Evolutionary conservation across 2,888 invertebrate genomes (phyloP).

Genomic region (Thysanoteuthis rhombus): DNA sequence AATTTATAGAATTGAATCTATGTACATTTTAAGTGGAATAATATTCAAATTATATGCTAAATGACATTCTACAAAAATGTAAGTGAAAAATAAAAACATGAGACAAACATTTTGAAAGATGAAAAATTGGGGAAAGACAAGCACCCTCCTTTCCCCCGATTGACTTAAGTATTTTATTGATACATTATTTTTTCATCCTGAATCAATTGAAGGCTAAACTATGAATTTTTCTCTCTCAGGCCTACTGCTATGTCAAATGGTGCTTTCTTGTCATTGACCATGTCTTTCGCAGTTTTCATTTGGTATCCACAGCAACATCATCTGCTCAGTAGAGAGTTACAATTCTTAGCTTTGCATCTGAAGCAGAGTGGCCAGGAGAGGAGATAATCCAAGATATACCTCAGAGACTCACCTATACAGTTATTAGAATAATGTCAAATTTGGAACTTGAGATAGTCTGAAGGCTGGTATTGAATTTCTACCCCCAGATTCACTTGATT

Average conservation of each 20-base stretch:
- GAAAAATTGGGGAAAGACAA: background rate
- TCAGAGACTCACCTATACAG: no score
- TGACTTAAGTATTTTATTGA: background rate
- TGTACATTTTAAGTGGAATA: background rate
- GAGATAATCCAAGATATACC: no score
- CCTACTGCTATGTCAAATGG: constrained; percentile 25
- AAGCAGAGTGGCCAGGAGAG: no score
- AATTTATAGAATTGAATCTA: background rate
- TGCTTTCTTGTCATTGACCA: constrained; percentile 17
- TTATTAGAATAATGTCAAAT: no score
- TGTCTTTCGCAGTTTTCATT: constrained; percentile 21
- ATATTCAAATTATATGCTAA: background rate
- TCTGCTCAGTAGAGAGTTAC: background rate
- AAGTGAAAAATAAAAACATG: background rate
- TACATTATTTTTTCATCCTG: background rate
- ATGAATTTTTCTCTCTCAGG: background rate
- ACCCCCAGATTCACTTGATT: no score
- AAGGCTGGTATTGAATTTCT: no score
- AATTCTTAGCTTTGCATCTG: background rate
- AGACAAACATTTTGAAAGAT: background rate
- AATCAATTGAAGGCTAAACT: background rate
- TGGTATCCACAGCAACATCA: background rate
- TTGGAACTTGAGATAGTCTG: no score
- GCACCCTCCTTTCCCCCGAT: background rate
- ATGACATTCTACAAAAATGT: background rate